phyloP scores from a whole-genome alignment of 2,797 vertebrate genomes.

The Notamacropus eugenii region DNA sequence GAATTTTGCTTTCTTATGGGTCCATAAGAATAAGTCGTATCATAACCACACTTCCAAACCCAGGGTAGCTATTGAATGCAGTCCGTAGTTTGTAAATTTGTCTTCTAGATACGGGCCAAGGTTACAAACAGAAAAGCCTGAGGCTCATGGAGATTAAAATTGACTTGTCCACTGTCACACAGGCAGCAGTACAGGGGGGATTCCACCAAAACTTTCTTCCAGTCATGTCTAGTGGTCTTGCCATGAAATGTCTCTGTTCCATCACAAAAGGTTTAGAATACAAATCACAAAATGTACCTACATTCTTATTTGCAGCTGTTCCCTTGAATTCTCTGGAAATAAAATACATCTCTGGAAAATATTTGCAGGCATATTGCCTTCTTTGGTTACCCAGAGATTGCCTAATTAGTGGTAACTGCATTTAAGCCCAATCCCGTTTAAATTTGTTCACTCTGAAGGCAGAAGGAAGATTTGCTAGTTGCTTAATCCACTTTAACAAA shows the following conservation, averaged over 20 bases:
- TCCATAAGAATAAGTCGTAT: neutral
- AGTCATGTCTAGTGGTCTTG: neutral
- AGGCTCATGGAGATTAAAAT: neutral
- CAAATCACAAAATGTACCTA: constrained; percentile 46
- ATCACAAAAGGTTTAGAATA: constrained; percentile 25
- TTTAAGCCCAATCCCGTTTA: constrained; percentile 15
- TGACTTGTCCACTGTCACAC: neutral
- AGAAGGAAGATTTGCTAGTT: neutral
- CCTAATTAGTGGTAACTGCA: constrained; percentile 14
- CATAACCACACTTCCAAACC: neutral
- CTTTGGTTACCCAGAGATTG: constrained; percentile 41
- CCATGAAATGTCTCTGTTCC: neutral
- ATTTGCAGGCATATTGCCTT: constrained; percentile 42
- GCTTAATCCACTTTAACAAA: neutral
- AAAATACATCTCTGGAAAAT: constrained; percentile 60
- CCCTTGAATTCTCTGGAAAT: constrained; percentile 52
- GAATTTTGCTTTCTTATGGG: neutral
- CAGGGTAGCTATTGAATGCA: neutral
- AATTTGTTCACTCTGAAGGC: neutral
- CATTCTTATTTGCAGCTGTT: constrained; percentile 55
- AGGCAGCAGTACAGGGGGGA: neutral
- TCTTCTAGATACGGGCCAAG: neutral
- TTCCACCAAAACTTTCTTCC: neutral
- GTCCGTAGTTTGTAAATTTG: neutral
- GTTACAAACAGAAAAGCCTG: neutral